Evolutionary conservation across 2,797 vertebrate species (phyloP).

Genomic region (Poeciliopsis turneri): DNA sequence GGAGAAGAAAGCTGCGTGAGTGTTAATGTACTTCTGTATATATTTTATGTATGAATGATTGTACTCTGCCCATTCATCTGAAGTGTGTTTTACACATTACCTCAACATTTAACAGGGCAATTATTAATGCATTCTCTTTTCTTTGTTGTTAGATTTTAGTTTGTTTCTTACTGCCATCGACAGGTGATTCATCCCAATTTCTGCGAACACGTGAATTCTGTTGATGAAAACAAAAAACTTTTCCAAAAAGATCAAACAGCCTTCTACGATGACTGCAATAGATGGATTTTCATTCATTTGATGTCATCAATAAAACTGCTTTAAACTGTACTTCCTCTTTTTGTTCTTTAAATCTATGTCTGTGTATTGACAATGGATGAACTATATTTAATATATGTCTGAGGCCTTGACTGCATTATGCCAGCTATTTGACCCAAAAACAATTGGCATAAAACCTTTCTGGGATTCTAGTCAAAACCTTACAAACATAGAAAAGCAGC

Average conservation of each 20-base stretch:
- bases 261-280: slow-evolving; percentile 68
- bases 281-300: slow-evolving; percentile 72
- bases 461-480: background rate
- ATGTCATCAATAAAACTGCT: slow-evolving; percentile 79
- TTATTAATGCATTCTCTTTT: slow-evolving; percentile 66
- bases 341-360: background rate
- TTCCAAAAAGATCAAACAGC: slow-evolving; percentile 58
- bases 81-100: slow-evolving; percentile 80
- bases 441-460: background rate
- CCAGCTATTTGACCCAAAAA: background rate
- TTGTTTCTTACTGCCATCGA: slow-evolving; percentile 43
- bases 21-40: slow-evolving; percentile 64
- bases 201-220: slow-evolving; percentile 38
- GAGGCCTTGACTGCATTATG: background rate
- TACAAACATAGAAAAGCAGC: too few species aligned
- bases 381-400: background rate
- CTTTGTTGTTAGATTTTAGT: slow-evolving; percentile 43
- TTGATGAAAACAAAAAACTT: slow-evolving; percentile 48
- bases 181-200: slow-evolving; percentile 51
- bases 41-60: slow-evolving; percentile 77
- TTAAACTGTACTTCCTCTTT: slow-evolving; percentile 59
- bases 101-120: slow-evolving; percentile 80
- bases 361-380: background rate
- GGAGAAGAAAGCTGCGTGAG: slow-evolving; percentile 39
- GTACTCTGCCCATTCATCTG: slow-evolving; percentile 76